Base-by-base conservation (phyloP, 2,113 vertebrate genomes). In the Plecturocebus donacophilus region DNA sequence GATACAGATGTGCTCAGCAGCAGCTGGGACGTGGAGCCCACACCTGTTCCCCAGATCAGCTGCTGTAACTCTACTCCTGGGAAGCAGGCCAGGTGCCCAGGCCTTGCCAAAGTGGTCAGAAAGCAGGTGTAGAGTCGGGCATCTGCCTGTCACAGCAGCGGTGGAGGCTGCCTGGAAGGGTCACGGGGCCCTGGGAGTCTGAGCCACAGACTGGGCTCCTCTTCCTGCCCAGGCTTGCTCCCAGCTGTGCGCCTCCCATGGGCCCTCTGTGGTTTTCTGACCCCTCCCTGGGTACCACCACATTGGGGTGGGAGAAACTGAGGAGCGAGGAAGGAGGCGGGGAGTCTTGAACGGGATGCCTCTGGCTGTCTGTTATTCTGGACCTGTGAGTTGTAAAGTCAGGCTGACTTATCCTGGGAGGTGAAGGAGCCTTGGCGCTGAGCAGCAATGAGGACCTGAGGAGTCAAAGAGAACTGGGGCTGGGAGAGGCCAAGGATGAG, bases 41-140 rank as follows among this genome's bases (percentile, higher is more conserved):
- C 95, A 96, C 95, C 97, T 97, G 96, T 86, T 68, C 8, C 40
- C 56, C 35, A 21, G 54, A 71, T 93, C 89, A 97, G 96, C 93
- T 93, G 97, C 88, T 84, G 91, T 84, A 52, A 90, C 86, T 70
- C 52, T 73, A 27, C 61, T 79, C 91, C 87, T 56, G 85, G 93
- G 80, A 75, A 80, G 83, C 86, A 84, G 80, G 82, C 96, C 92
- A 86, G 96, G 77, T 38, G 79, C 82, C 70, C n/a, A 16, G 35
- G 92, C 80, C 68, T 61, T 16, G 56, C 84, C 83, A 54, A 35
- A 79, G 38, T 20, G 84, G 68, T 30, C 45, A 95, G 38, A 49
- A 56, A 89, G 91, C 94, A 81, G 91, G 93, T 71, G 94, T 80
- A 76, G 45, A 91, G 83, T 61, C 81, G 17, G 27, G 84, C 81